phyloP scores from a whole-genome alignment of 2,888 invertebrate species.

The Aspidiotus rigidus region DNA sequence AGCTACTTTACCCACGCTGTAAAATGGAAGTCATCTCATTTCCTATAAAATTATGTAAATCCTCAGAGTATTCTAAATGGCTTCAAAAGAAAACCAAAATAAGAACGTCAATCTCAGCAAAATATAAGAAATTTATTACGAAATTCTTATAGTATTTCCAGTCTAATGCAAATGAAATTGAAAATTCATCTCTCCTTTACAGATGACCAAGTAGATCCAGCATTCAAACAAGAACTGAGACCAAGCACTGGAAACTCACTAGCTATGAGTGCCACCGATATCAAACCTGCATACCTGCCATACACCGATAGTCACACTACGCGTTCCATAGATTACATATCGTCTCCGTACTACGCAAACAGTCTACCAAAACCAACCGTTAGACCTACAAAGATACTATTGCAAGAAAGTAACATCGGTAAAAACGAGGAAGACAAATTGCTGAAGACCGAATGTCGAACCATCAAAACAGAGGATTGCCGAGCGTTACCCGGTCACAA shows the following conservation, averaged over 20 bases:
- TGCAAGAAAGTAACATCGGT: slow-evolving; percentile 37
- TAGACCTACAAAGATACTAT: slow-evolving; percentile 50
- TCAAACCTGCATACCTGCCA: slow-evolving; percentile 29
- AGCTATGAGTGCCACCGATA: slow-evolving; percentile 18
- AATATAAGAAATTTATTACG: too few species aligned
- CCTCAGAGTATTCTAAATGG: too few species aligned
- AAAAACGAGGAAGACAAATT: slow-evolving; percentile 44
- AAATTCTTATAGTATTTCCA: too few species aligned
- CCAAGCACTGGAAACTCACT: not conserved
- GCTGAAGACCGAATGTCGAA: slow-evolving; percentile 53
- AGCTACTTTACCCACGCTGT: too few species aligned
- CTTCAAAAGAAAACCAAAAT: too few species aligned
- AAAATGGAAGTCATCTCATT: too few species aligned
- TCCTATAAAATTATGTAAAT: too few species aligned
- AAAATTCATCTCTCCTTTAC: not conserved
- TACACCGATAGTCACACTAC: slow-evolving; percentile 37
- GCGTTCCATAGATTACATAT: slow-evolving; percentile 31
- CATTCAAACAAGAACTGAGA: slow-evolving; percentile 28
- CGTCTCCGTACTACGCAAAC: slow-evolving; percentile 37
- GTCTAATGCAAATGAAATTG: too few species aligned
- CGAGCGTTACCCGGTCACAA: slow-evolving; percentile 9
- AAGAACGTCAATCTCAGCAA: too few species aligned
- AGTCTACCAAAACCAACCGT: slow-evolving; percentile 42
- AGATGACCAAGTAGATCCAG: slow-evolving; percentile 20
- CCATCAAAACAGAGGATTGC: slow-evolving; percentile 36